A percentile compares a stretch with the other conserved stretches of the same genome.
phyloP scores from a whole-genome alignment of 2,888 invertebrate genomes.

The Melanotus villosus region DNA sequence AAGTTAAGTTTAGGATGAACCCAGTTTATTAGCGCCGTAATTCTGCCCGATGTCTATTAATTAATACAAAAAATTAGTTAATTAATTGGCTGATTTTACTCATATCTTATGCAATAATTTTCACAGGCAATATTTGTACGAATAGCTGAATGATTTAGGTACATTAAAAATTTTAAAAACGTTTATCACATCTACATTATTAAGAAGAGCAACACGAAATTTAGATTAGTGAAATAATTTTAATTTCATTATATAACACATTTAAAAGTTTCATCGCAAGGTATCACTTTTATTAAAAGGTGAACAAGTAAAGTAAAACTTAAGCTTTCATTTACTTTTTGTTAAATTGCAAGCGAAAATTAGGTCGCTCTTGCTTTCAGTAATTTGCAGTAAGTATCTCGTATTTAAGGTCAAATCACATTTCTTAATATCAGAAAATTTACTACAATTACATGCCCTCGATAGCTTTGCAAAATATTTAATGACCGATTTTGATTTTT shows the following conservation, averaged over 20 bases:
- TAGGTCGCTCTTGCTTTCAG: not conserved
- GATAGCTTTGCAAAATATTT: too few relatives aligned
- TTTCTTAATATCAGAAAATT: not conserved
- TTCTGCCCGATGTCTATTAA: too few relatives aligned
- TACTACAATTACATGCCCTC: too few relatives aligned
- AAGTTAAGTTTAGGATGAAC: not conserved
- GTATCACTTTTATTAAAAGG: conserved; percentile 3
- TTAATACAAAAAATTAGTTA: too few relatives aligned
- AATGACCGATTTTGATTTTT: too few relatives aligned
- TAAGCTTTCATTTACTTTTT: not conserved
- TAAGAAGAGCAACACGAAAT: conserved; percentile 10
- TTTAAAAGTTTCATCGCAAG: not conserved
- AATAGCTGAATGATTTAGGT: too few relatives aligned
- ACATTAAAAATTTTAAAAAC: too few relatives aligned
- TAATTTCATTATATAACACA: conserved; percentile 4
- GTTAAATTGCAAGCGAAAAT: conserved; percentile 3
- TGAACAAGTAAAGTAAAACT: not conserved
- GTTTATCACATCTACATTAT: too few relatives aligned
- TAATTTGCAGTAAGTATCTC: not conserved
- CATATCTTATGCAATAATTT: too few relatives aligned
- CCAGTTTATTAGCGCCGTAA: not conserved
- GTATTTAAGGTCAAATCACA: not conserved
- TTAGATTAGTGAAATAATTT: conserved; percentile 1
- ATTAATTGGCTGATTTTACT: too few relatives aligned
- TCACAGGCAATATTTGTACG: too few relatives aligned